Evolutionary conservation across 2,113 vertebrate species (phyloP), one percentile per base, ranked within the genome.

Genomic region (Eudyptes chrysolophus): DNA sequence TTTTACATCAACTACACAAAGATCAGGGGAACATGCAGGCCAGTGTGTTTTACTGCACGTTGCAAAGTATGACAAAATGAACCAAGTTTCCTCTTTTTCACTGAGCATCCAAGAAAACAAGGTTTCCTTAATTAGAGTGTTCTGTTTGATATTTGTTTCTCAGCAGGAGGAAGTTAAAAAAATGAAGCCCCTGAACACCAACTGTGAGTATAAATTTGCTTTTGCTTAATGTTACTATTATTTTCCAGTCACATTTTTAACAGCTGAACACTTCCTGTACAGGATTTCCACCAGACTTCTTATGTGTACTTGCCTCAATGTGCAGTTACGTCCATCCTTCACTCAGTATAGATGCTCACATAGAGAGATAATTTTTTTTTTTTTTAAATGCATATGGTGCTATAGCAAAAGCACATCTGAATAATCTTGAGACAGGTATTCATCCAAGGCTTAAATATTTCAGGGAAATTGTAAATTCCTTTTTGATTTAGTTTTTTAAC

Each of bases 161-260:
- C 52, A 79, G 57, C 36, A 86, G 30, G 15, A 61, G 42, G 77
- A 85, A 92, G 24, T 76, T 52, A 16, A 72, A 84, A 79, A 89
- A 82, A 69, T 3, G 1, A 84, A 91, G 61, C 2, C 15, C 15
- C 36, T 57, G 36, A 74, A 78, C 60, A 76, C 26, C 30, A 58
- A 12, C 34, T 17, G 27, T 54, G 60, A 83, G 18, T 21, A 75
- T 69, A 85, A 92, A 90, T 88, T 88, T 79, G 49, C 17, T 66
- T 66, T 91, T 94, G 27, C 60, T 93, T 82, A 51, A 48, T 42
- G 54, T 54, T 92, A 16, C 16, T 77, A 7, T 78, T 94, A 55
- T 95, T 95, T 96, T 92, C 49, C 17, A 9, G 62, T 21, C 64
- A 38, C 36, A 42, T 88, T 93, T 96, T 93, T 76, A 80, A 86